Evolutionary conservation across 1,140 invertebrate genomes (phyloP).

Genomic region (Trichonephila clavipes): DNA sequence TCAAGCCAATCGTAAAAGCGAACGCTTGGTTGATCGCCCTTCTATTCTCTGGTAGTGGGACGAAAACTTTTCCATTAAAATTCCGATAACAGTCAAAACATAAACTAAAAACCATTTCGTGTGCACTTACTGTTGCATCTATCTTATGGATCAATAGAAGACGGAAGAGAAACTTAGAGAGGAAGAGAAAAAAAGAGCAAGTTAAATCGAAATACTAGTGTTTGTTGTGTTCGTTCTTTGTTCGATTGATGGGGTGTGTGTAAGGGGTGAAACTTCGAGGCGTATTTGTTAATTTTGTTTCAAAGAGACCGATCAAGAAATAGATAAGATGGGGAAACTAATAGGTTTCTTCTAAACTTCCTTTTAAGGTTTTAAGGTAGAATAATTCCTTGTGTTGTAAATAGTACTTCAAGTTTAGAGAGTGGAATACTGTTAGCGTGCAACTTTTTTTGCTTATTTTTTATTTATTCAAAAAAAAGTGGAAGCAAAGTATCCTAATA

Average conservation of each 20-base stretch:
- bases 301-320: background rate
- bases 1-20: conserved; percentile 59
- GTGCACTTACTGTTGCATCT: conserved; percentile 53
- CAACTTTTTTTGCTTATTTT: background rate
- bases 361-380: background rate
- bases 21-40: conserved; percentile 49
- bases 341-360: conserved; percentile 1
- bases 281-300: background rate
- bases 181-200: background rate
- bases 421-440: background rate
- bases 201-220: conserved; percentile 47
- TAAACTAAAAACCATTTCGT: conserved; percentile 65
- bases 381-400: background rate
- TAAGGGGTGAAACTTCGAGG: conserved; percentile 12
- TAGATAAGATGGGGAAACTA: background rate
- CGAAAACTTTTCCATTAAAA: conserved; percentile 66
- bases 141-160: conserved; percentile 39
- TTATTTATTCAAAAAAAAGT: background rate
- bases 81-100: conserved; percentile 69
- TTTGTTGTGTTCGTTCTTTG: conserved; percentile 41
- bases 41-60: conserved; percentile 30
- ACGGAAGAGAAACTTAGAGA: background rate
- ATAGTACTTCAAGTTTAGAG: background rate
- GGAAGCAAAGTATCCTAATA: background rate
- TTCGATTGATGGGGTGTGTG: conserved; percentile 52